phyloP scores from a whole-genome alignment of 2,113 vertebrate species.

The Eulemur rufifrons region DNA sequence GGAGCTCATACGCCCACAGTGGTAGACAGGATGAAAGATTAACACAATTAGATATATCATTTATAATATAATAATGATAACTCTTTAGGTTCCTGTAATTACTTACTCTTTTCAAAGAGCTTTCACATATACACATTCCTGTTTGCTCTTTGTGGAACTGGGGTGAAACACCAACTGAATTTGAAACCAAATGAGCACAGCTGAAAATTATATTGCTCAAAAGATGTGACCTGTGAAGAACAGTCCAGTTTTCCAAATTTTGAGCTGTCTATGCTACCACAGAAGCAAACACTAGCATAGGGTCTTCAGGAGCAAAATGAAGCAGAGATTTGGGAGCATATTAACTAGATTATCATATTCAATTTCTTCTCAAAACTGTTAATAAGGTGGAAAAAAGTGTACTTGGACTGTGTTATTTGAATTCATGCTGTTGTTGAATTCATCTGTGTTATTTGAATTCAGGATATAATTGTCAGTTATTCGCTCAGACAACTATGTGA shows the following conservation, averaged over 20 bases:
- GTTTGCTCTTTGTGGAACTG: neutral
- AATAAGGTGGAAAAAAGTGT: neutral
- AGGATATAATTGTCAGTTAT: slow-evolving; percentile 20
- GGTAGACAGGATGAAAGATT: neutral
- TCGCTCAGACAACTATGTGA: neutral
- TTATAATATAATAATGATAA: neutral
- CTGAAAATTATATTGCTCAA: neutral
- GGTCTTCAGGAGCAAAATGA: neutral
- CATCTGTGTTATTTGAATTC: neutral
- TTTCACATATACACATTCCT: neutral
- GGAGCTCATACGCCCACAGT: neutral
- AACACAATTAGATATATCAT: neutral
- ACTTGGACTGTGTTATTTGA: neutral
- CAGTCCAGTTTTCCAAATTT: neutral
- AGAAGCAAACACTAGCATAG: neutral
- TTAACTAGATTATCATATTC: neutral
- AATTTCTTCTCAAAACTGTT: neutral
- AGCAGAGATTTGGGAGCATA: neutral
- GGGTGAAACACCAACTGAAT: neutral
- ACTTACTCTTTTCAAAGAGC: neutral
- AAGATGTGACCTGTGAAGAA: neutral
- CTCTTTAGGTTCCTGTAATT: neutral
- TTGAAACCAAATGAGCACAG: neutral
- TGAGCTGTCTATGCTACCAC: neutral
- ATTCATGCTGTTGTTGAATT: neutral